Evolutionary conservation across 2,797 vertebrate genomes (phyloP), one percentile per base, ranked within the genome.

Genomic region (Synanceia verrucosa): DNA sequence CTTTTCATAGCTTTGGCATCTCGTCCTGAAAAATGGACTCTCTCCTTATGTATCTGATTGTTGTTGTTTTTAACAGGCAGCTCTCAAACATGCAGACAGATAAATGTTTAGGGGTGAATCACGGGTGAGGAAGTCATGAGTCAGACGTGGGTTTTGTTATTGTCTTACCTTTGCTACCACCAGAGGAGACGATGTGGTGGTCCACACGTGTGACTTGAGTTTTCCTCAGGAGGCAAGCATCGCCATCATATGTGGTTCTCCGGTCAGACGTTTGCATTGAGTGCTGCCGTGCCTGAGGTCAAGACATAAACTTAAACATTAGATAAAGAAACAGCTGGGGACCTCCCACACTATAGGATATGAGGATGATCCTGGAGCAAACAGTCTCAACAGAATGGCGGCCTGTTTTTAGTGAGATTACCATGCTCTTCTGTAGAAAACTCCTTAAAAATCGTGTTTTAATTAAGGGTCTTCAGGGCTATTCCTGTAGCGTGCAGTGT

Each of bases 141-240:
- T 82, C 87, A 89, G 82, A 81, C 47, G 57, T 76, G 73, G 79
- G 62, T 76, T 79, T 9, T 91, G 88, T 90, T 91, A 90, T 88
- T 91, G 89, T 91, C 87, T 89, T 86, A 19, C 9, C 51, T 58
- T 73, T 50, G 0, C 65, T 81, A 83, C 88, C 90, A 84, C 90
- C 89, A 74, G 80, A 58, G 87, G 21, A 83, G 90, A 74, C 83
- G 75, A 79, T 66, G 70, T 41, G 92, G 90, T 91, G 90, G 90
- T 92, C 91, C 66, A 57, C 70, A 60, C 61, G 4, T 79, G 79
- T 83, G 81, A 80, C 65, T 50, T 10, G 63, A 61, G 74, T 78
- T 88, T 88, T 76, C 84, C 82, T 57, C 61, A 36, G 61, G 52
- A 56, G 63, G 67, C 59, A 3, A 75, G 18, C 23, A 36, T 39